Evolutionary conservation across 2,113 vertebrate genomes (phyloP).

Genomic region (Mungos mungo): DNA sequence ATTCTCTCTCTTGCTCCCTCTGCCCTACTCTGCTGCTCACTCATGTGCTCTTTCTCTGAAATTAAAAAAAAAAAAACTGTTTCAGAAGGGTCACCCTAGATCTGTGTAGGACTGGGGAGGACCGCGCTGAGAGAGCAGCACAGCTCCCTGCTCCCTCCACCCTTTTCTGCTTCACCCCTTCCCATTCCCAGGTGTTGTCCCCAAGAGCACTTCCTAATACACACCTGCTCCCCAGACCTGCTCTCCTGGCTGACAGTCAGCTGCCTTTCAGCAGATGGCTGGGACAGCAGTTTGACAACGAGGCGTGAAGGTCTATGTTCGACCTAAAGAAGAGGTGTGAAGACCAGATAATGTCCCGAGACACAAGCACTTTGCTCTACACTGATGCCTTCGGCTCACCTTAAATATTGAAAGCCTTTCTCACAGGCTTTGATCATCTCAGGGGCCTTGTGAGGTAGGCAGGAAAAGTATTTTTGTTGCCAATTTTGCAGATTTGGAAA

Average conservation of each 20-base stretch:
- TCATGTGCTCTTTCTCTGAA: too few species aligned
- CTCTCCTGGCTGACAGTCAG: neutral
- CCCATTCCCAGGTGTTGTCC: neutral
- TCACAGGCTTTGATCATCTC: neutral
- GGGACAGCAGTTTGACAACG: neutral
- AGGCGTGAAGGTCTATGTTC: neutral
- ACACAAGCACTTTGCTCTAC: neutral
- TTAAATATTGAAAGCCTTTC: neutral
- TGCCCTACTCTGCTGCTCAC: too few species aligned
- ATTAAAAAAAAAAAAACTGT: too few species aligned
- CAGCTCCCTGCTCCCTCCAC: neutral
- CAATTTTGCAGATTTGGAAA: slow-evolving; percentile 15
- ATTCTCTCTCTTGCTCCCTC: too few species aligned
- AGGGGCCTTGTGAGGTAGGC: neutral
- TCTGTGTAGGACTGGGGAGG: neutral
- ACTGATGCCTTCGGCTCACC: neutral
- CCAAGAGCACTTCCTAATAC: neutral
- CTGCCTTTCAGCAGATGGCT: neutral
- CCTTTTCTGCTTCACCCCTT: neutral
- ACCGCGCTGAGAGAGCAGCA: neutral
- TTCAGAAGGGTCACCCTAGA: neutral
- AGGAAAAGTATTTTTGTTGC: neutral
- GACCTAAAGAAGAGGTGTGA: neutral
- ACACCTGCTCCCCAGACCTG: neutral
- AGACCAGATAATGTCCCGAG: neutral